These are phyloP conservation scores for Epiblema foenella DNA, from an alignment of 2,888 invertebrate genomes.

Conservation along the genomic window DNA sequence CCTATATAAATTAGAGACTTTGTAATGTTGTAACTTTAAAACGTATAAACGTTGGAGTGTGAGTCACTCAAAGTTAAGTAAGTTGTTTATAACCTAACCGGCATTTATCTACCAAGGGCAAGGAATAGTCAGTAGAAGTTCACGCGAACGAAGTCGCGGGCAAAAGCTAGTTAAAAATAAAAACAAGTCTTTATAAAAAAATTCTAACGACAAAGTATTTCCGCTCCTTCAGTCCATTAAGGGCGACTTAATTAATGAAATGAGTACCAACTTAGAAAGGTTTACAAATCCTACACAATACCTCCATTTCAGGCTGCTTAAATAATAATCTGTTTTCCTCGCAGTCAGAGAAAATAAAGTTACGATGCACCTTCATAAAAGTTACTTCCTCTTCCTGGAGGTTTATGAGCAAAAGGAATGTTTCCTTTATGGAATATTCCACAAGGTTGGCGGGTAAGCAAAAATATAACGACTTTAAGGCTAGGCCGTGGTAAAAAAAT, in stretches of 20 bases:
- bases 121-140: too few species aligned
- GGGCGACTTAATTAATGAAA: constrained; percentile 10
- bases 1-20: too few species aligned
- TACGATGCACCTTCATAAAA: constrained; percentile 39
- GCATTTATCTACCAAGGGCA: too few species aligned
- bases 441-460: constrained; percentile 15
- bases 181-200: neutral
- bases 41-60: too few species aligned
- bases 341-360: constrained; percentile 31
- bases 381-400: constrained; percentile 27
- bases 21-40: too few species aligned
- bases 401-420: constrained; percentile 39
- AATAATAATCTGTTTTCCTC: constrained; percentile 22
- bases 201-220: neutral
- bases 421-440: constrained; percentile 37
- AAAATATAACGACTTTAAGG: constrained; percentile 23
- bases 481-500: constrained; percentile 7
- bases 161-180: too few species aligned
- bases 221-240: constrained; percentile 9
- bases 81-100: too few species aligned
- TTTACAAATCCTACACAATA: constrained; percentile 23
- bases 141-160: too few species aligned
- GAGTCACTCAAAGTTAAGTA: too few species aligned
- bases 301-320: constrained; percentile 18
- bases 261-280: constrained; percentile 28